Evolutionary conservation across 92 coral and sea anemone genomes (phyloP).

Genomic region (Scolanthus callimorphus): DNA sequence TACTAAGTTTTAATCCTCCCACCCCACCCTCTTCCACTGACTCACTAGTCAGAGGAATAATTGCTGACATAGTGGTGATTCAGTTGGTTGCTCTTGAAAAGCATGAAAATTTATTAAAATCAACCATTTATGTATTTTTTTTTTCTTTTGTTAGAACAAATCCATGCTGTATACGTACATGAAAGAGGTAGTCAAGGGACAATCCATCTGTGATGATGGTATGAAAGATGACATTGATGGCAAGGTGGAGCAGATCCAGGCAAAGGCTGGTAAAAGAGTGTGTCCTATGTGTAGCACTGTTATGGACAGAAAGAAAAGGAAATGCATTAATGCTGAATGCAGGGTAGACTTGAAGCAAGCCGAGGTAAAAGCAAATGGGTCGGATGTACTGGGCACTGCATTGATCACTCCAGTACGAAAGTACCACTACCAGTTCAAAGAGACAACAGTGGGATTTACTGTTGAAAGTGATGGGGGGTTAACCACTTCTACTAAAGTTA

Average conservation of each 20-base stretch:
- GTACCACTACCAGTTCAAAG: slow-evolving; percentile 6
- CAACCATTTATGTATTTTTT: too few species aligned
- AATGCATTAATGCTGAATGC: slow-evolving; percentile 26
- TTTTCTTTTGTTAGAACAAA: not conserved
- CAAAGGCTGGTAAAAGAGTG: not conserved
- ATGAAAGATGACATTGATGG: not conserved
- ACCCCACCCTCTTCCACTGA: too few species aligned
- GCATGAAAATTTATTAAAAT: too few species aligned
- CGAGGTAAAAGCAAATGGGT: slow-evolving; percentile 14
- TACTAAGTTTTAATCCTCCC: too few species aligned
- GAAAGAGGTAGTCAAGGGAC: not conserved
- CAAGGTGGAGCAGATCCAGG: not conserved
- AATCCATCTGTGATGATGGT: too few species aligned
- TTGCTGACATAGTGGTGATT: too few species aligned
- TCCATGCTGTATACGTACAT: not conserved
- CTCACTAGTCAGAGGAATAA: too few species aligned
- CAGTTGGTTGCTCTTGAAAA: too few species aligned
- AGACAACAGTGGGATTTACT: too few species aligned
- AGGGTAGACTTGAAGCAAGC: slow-evolving; percentile 26
- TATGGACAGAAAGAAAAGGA: slow-evolving; percentile 1
- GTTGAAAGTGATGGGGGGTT: too few species aligned
- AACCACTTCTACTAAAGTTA: too few species aligned
- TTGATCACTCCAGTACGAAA: slow-evolving; percentile 20
- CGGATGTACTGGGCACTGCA: slow-evolving; percentile 29
- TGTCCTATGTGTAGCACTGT: not conserved